Percentiles rank a stretch among this genome's conserved stretches.
phyloP scores from a whole-genome alignment of 2,797 vertebrate genomes.

The Ctenosaura bakeri region DNA sequence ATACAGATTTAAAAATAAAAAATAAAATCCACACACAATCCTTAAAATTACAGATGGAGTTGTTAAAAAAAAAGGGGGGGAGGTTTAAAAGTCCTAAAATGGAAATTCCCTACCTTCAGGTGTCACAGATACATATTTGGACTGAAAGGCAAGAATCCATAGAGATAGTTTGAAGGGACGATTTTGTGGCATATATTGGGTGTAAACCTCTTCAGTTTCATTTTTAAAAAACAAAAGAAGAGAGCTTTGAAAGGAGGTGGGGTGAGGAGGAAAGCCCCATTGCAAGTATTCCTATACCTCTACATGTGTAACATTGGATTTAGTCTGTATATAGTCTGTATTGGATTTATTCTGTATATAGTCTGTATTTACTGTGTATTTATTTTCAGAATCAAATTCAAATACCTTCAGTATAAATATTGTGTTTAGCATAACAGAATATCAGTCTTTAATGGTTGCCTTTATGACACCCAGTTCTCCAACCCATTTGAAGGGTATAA shows the following conservation, averaged over 20 bases:
- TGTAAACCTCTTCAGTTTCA: slow-evolving; percentile 30
- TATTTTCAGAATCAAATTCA: background rate
- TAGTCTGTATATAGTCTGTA: background rate
- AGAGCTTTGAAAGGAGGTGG: background rate
- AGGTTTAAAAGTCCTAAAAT: slow-evolving; percentile 25
- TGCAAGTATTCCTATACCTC: background rate
- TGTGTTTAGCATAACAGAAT: background rate
- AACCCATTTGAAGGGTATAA: background rate
- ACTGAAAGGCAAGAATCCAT: slow-evolving; percentile 37
- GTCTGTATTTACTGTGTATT: too few species aligned
- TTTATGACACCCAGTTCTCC: background rate
- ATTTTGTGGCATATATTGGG: background rate
- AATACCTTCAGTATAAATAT: background rate
- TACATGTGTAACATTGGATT: background rate
- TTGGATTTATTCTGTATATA: too few species aligned
- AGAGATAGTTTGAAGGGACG: background rate
- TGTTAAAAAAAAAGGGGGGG: slow-evolving; percentile 19
- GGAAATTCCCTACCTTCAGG: slow-evolving; percentile 32
- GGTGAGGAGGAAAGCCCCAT: background rate
- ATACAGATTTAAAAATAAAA: slow-evolving; percentile 14
- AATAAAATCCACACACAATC: background rate
- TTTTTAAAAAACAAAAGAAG: slow-evolving; percentile 17
- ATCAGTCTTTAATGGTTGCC: background rate
- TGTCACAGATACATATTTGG: background rate
- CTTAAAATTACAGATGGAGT: slow-evolving; percentile 40